Base-by-base conservation (phyloP, 2,113 vertebrate species). In the Parotia lawesii region DNA sequence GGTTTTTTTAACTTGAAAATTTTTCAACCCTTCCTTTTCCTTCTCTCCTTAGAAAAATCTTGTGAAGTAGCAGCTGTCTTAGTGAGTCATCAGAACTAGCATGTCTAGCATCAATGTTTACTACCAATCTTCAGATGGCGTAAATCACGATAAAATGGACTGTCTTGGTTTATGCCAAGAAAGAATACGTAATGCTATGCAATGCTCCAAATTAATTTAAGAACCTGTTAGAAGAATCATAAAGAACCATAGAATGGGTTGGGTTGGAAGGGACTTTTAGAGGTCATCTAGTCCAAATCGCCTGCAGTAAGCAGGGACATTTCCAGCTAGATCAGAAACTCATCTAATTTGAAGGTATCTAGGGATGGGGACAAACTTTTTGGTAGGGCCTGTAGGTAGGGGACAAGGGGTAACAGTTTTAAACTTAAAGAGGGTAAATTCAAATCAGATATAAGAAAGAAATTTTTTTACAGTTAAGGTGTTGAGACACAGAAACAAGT, bases 311-410 rank as follows among this genome's bases (percentile, higher is more conserved):
- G 11, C n/a, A 73, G 54, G 6, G 18, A 35, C 14, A 51, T 12
- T 40, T 75, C n/a, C 51, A 45, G 31, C 21, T 19, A 7, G 15
- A 28, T 12, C 27, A 72, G 22, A 28, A n/a, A 47, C 17, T 31
- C 13, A 37, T 50, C 37, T 23, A 50, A 6, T 56, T 33, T 29
- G 20, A 44, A 45, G 8, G 8, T 23, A n/a, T 7, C 22, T 47
- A 66, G 33, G 17, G 42, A 27, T 40, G 37, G 12, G 10, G 25
- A 47, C 6, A 70, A 11, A 45, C 7, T 14, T 50, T 67, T 50
- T 21, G 47, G 24, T 2, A 65, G 6, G 20, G 2, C 3, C 10
- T 69, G 33, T 51, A 7, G 45, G 1, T 2, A 35, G 3, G 61
- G 13, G 29, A 47, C 17, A 82, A 56, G 11, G 2, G 2, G 3